Base-by-base conservation (phyloP, 2,888 invertebrate species). In the Dichetophora obliterata region DNA sequence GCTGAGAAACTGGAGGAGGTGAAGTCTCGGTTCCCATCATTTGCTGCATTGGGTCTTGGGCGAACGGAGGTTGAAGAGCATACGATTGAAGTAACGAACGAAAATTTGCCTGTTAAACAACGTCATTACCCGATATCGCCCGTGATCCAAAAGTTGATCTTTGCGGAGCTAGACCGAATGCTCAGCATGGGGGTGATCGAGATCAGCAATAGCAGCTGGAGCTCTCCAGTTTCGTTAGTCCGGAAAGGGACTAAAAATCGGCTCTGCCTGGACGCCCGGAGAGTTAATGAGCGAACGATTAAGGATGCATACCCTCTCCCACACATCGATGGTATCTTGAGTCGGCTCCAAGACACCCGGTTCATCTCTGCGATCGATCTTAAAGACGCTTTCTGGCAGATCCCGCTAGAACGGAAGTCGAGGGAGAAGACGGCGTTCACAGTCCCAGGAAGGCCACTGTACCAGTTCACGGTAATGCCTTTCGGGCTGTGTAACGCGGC, bases 181-280 rank as follows among this genome's bases (percentile, higher is more conserved):
- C 31, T 76, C 16, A 14, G 52, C 9, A 48, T 76, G 43, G 72
- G 65, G 50, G 57, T 76, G 8, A 65, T 66, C n/a, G n/a, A n/a
- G n/a, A n/a, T n/a, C n/a, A n/a, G n/a, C n/a, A n/a, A n/a, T n/a
- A n/a, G n/a, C n/a, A n/a, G n/a, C n/a, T n/a, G n/a, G n/a, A n/a
- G n/a, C n/a, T n/a, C n/a, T n/a, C n/a, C n/a, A n/a, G n/a, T 77
- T 8, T 75, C 70, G 6, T 19, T 77, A 16, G 70, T 70, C 2
- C 8, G 77, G 1, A 85, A 85, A 70, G 77, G 80, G 2, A 82
- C 82, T 0, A 82, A 80, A n/a, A 22, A 80, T 31, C 69, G 84
- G 0, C 80, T 86, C 5, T 85, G 85, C 54, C 74, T 86, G 1
- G 85, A 86, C 57, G 84, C 81, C 19, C 14, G 86, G 6, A 82